Conservation (phyloP, 2,797 vertebrate species). For the Hozukius guyotensis region DNA sequence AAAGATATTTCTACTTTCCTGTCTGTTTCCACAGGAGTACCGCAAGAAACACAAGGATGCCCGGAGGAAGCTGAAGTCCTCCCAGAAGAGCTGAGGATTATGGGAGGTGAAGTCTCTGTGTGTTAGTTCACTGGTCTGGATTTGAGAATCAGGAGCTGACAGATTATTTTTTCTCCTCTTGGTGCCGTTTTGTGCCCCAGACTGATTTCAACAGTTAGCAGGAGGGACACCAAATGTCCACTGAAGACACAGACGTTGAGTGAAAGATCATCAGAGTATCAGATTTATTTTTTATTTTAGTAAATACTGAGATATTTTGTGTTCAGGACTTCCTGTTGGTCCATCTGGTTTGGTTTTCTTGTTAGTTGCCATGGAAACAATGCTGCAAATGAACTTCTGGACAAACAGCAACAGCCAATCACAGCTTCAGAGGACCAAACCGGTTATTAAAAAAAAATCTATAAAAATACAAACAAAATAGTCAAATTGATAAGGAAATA, state of each 20-base stretch:
- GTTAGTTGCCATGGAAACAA: background rate
- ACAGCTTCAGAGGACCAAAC: background rate
- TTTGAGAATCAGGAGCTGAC: background rate
- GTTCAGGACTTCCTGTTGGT: background rate
- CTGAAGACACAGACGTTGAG: background rate
- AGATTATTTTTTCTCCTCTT: background rate
- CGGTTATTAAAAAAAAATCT: background rate
- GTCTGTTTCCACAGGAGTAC: conserved; percentile 60
- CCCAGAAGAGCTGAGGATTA: conserved; percentile 66
- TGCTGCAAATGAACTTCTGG: conserved; percentile 8
- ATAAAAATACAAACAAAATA: background rate
- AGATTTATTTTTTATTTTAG: conserved; percentile 2
- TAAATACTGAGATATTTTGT: background rate
- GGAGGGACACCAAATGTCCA: background rate
- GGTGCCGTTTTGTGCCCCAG: background rate
- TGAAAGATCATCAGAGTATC: background rate
- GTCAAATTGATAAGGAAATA: background rate
- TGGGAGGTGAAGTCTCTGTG: conserved; percentile 28
- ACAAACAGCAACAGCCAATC: background rate
- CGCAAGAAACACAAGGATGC: conserved; percentile 84
- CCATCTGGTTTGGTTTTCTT: background rate
- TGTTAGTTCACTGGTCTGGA: background rate
- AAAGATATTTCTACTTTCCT: background rate
- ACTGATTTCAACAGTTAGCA: background rate
- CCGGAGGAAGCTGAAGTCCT: conserved; percentile 65